Evolutionary conservation across 2,888 invertebrate genomes (phyloP), one percentile per base, ranked within the genome.

Genomic region (Agrilus biguttatus): DNA sequence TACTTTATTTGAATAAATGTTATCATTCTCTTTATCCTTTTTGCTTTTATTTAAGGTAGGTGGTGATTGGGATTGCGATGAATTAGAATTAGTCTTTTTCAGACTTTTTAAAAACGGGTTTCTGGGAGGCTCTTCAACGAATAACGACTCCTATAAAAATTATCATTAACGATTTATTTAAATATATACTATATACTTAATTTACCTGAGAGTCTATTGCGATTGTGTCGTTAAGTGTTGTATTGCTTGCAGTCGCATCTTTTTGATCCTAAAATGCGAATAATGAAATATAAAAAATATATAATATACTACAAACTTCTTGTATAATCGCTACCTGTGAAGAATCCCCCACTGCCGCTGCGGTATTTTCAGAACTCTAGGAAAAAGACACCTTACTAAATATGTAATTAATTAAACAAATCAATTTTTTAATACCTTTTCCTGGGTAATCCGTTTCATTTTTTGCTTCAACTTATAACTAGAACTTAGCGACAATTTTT

Each of bases 61-160:
- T 10, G 8, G 10, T 10, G 28, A 28, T 28, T 28, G 28, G 2
- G 28, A 28, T 3, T 10, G 28, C 7, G 23, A 23, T 6, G 8
- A 23, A 10, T 28, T 28, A 10, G 28, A 10, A 47, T 55, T 53
- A 50, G 14, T n/a, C 44, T 62, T 60, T 45, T 63, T 62, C 33
- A 58, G 52, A 21, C 55, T 65, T 52, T 69, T 72, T 36, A 66
- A 51, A 53, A 72, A 73, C 6, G 72, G 72, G 59, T 72, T 73
- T 49, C 52, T 64, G 39, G 51, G 52, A 40, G 51, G 52, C 36
- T 49, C 51, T 36, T n/a, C 36, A 2, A 10, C 8, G 5, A 47
- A 32, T 19, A 32, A 32, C 14, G 37, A 44, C 19, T 40, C 38
- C 44, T 43, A 41, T 13, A 21, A 39, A n/a, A 32, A 33, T 32